Conservation (phyloP, 2,888 invertebrate species). For the Onthophagus sagittarius region DNA sequence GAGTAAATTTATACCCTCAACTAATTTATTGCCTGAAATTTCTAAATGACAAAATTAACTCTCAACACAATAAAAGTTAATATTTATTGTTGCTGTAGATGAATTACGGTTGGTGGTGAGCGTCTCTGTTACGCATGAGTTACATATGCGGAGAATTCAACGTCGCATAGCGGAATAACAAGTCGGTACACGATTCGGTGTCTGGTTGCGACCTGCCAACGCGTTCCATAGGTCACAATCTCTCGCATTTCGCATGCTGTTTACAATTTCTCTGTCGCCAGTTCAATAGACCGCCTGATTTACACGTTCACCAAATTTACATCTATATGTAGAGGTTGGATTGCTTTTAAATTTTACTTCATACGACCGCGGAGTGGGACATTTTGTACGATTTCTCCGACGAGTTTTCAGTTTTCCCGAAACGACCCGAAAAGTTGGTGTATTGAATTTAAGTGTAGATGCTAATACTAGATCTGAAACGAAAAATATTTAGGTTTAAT, state of each 20-base stretch:
- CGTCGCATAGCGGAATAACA: neutral
- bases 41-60: neutral
- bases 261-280: neutral
- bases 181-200: neutral
- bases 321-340: neutral
- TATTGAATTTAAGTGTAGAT: neutral
- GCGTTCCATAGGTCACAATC: neutral
- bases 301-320: neutral
- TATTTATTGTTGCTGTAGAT: too few relatives aligned
- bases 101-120: neutral
- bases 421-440: neutral
- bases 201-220: too few relatives aligned
- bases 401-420: neutral
- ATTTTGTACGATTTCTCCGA: neutral
- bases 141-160: neutral
- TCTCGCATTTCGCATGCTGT: neutral
- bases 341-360: neutral
- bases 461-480: too few relatives aligned
- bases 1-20: neutral
- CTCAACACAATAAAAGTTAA: neutral
- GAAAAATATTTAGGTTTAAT: too few relatives aligned
- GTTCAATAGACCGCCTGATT: neutral
- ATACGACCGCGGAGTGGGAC: neutral
- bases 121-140: neutral
- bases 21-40: neutral